Conservation (phyloP, 2,888 invertebrate genomes). For the Trissolcus brochymenae region DNA sequence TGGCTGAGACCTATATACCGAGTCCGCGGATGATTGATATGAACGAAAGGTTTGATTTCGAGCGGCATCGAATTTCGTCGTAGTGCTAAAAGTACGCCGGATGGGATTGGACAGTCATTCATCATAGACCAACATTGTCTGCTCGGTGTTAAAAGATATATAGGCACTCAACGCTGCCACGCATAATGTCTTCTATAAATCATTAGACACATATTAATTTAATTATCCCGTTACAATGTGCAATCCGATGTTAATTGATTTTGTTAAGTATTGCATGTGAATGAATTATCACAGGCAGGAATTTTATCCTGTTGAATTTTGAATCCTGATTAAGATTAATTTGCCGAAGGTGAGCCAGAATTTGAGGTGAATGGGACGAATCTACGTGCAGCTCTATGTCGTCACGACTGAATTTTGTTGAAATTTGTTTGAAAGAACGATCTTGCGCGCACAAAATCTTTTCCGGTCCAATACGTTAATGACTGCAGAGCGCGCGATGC, state of each 20-base stretch:
- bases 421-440: constrained; percentile 41
- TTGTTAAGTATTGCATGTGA: constrained; percentile 4
- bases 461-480: constrained; percentile 60
- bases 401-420: constrained; percentile 37
- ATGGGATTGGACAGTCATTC: constrained; percentile 48
- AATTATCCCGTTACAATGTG: constrained; percentile 24
- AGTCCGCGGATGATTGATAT: constrained; percentile 32
- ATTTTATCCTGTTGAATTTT: too few species aligned
- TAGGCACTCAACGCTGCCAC: constrained; percentile 22
- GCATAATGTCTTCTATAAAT: constrained; percentile 46
- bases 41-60: constrained; percentile 38
- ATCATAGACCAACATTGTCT: constrained; percentile 40
- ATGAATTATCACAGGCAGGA: neutral
- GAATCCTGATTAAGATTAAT: too few species aligned
- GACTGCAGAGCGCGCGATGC: constrained; percentile 63
- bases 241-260: constrained; percentile 22
- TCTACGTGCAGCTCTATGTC: neutral
- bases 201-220: constrained; percentile 47
- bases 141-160: constrained; percentile 30
- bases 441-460: constrained; percentile 53
- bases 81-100: constrained; percentile 16
- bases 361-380: too few species aligned
- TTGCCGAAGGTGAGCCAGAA: too few species aligned
- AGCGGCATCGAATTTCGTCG: constrained; percentile 50
- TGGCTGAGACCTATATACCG: constrained; percentile 20